Evolutionary conservation across 2,113 vertebrate genomes (phyloP), one percentile per base, ranked within the genome.

Genomic region (Trogon melanurus): DNA sequence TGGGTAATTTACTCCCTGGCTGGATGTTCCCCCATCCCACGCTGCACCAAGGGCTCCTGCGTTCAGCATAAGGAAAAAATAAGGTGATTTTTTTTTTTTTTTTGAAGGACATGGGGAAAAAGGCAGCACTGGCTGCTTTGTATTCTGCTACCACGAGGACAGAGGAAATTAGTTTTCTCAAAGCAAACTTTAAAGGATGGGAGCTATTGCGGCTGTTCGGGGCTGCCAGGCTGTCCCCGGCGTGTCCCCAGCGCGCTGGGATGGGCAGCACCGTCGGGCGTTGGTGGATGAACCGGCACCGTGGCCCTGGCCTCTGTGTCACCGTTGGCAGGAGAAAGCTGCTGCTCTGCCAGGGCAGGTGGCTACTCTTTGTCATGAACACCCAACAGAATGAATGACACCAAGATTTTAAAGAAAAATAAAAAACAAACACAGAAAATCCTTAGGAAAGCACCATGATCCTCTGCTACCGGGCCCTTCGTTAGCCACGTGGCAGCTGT

Each of bases 91-190:
- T 26, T 14, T 47, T 51, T 32, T 58, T 34, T 58, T 34, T 60
- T 34, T 32, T 20, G 20, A 57, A 38, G 60, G 73, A 20, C 2
- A 1, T 67, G 62, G 48, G 62, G 87, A 71, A 64, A 54, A 64
- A 57, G 50, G 36, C 58, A 69, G 47, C 0, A 0, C 38, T 23
- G 69, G 25, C 82, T 83, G 92, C 64, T 96, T 94, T 84, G 58
- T 85, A 84, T 88, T 91, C 96, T 72, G 69, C 62, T 86, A 5
- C 76, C 0, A 1, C 44, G 9, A 26, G 75, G 72, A 79, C 54
- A 57, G 87, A 96, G 95, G 96, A 96, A 96, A 97, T 95, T 47
- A 62, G 54, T 88, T 95, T 95, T 79, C 80, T 91, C 58, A 38
- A 89, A 88, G 94, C 14, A 76, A 91, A 91, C 51, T 76, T 67